phyloP scores from a whole-genome alignment of 2,797 vertebrate genomes.

The Carapus acus region DNA sequence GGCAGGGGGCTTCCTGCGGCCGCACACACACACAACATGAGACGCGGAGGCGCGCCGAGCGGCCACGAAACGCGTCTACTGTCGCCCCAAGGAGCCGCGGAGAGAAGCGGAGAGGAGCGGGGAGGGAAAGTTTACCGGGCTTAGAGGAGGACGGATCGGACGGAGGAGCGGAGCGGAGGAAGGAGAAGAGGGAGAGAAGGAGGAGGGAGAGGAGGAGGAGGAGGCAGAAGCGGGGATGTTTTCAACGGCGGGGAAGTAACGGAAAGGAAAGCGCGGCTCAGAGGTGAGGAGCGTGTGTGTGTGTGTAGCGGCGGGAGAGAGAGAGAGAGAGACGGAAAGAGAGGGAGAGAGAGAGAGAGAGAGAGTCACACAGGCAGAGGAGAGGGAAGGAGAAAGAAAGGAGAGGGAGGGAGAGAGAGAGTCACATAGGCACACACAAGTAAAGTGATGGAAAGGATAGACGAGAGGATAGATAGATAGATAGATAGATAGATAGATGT shows the following conservation, averaged over 20 bases:
- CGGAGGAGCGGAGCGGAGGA: neutral
- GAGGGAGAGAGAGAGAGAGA: slow-evolving; percentile 2
- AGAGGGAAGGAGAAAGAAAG: neutral
- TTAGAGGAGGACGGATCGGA: neutral
- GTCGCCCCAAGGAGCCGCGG: neutral
- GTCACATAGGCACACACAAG: neutral
- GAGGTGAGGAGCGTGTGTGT: slow-evolving; percentile 21
- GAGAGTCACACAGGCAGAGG: slow-evolving; percentile 5
- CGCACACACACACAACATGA: too few relatives aligned
- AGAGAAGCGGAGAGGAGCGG: neutral
- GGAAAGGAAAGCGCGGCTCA: neutral
- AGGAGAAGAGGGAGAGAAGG: too few relatives aligned
- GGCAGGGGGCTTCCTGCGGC: slow-evolving; percentile 32
- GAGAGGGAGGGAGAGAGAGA: neutral
- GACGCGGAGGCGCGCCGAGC: too few relatives aligned
- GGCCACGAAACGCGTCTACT: neutral
- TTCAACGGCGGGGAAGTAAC: slow-evolving; percentile 1
- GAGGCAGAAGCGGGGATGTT: slow-evolving; percentile 7
- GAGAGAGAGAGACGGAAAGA: slow-evolving; percentile 7
- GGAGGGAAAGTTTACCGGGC: neutral
- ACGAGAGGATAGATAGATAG: neutral
- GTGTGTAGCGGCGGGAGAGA: neutral
- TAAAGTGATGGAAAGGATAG: neutral
- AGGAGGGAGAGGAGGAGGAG: neutral
- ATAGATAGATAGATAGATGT: neutral